A percentile compares a stretch with the other conserved stretches of the same genome.
phyloP scores from a whole-genome alignment of 2,797 vertebrate species.

The Rhinella marina region DNA sequence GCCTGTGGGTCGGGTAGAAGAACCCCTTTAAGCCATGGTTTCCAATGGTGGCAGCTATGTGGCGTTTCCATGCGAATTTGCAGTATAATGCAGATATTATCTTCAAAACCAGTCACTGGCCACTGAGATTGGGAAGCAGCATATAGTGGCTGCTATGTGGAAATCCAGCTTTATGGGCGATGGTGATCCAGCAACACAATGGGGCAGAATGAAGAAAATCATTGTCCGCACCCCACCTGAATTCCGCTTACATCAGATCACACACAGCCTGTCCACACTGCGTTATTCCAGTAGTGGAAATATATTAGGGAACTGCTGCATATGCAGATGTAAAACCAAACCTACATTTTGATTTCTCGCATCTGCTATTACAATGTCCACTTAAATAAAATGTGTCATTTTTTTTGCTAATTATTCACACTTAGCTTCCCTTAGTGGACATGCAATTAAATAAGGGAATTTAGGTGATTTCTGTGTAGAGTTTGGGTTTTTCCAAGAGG shows the following conservation, averaged over 20 bases:
- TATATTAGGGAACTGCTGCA: not conserved
- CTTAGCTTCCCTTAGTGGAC: not conserved
- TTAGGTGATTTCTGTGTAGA: slow-evolving; percentile 12
- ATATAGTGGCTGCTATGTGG: too few species aligned
- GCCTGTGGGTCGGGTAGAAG: too few species aligned
- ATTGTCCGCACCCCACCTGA: not conserved
- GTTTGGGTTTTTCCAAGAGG: not conserved
- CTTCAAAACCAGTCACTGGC: too few species aligned
- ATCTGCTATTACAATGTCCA: not conserved
- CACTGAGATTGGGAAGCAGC: too few species aligned
- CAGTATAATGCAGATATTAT: too few species aligned
- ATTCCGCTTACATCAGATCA: not conserved
- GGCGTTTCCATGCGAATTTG: too few species aligned
- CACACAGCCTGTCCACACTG: not conserved
- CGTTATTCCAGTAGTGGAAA: not conserved
- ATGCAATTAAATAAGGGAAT: not conserved
- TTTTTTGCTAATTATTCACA: not conserved
- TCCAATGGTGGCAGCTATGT: too few species aligned
- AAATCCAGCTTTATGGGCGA: too few species aligned
- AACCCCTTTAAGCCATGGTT: too few species aligned
- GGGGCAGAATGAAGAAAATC: too few species aligned
- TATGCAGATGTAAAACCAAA: not conserved
- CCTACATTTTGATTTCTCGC: not conserved
- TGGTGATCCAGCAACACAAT: not conserved
- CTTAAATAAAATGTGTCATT: not conserved